Evolutionary conservation across 2,888 invertebrate species (phyloP).

Genomic region (Polydrusus cervinus): DNA sequence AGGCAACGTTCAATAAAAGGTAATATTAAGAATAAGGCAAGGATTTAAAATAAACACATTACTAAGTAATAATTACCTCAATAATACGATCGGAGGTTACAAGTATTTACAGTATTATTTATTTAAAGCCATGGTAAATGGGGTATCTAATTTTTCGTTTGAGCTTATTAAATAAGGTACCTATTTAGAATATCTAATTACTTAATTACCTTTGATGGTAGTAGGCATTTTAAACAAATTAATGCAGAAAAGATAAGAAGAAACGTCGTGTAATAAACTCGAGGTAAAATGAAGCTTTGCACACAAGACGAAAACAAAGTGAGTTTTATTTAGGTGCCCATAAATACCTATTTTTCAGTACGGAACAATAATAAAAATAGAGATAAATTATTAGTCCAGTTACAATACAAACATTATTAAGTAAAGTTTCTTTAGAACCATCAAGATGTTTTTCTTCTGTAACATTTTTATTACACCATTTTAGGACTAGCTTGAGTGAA

Average conservation of each 20-base stretch:
- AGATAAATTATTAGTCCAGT: no score
- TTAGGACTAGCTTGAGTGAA: slow-evolving; percentile 7
- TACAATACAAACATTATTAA: slow-evolving; percentile 1
- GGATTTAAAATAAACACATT: slow-evolving; percentile 21
- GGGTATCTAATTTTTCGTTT: background rate
- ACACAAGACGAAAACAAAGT: no score
- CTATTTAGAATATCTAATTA: no score
- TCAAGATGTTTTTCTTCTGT: slow-evolving; percentile 19
- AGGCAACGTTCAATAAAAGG: background rate
- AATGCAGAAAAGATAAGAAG: no score
- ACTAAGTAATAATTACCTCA: slow-evolving; percentile 14
- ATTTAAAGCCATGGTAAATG: background rate
- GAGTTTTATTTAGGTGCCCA: no score
- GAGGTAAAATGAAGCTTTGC: no score
- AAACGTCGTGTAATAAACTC: no score
- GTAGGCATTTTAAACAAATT: no score
- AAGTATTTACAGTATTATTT: slow-evolving; percentile 13
- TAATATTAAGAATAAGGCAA: background rate
- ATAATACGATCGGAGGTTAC: background rate
- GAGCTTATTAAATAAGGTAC: no score
- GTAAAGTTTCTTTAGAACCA: background rate
- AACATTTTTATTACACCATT: background rate
- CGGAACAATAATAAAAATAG: no score
- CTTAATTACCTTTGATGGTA: no score
- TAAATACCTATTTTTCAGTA: no score